Conservation (phyloP, 2,888 invertebrate species). For the Monochamus alternatus region DNA sequence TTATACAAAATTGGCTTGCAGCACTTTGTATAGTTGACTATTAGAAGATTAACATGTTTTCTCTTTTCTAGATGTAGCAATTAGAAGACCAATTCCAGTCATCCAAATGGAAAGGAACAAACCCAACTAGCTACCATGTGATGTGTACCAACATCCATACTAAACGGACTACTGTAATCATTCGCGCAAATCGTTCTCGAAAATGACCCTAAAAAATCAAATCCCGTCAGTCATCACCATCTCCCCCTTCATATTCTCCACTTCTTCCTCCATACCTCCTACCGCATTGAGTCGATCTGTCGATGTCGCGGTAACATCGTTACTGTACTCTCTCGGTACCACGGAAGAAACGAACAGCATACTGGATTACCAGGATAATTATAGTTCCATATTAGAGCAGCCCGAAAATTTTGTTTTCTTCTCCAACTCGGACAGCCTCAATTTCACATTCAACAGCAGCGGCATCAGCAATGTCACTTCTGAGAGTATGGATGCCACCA, state of each 20-base stretch:
- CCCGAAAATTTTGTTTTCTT: constrained; percentile 45
- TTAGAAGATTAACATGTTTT: background rate
- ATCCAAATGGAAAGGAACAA: constrained; percentile 32
- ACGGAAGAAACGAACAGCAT: constrained; percentile 58
- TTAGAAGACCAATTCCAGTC: background rate
- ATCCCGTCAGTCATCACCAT: constrained; percentile 48
- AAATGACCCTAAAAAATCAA: constrained; percentile 59
- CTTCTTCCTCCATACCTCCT: constrained; percentile 35
- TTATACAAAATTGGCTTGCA: no score
- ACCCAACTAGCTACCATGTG: constrained; percentile 27
- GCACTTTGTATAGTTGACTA: no score
- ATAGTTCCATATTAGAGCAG: constrained; percentile 56
- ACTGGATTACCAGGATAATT: constrained; percentile 60
- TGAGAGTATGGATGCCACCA: constrained; percentile 52
- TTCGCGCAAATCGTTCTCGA: constrained; percentile 63
- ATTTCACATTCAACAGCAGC: constrained; percentile 38
- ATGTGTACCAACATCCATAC: constrained; percentile 13
- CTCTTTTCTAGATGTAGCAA: constrained; percentile 33
- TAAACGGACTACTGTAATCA: constrained; percentile 58
- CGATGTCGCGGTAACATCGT: constrained; percentile 43
- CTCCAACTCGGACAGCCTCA: constrained; percentile 46
- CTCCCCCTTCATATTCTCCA: constrained; percentile 34
- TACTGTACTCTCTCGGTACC: constrained; percentile 41
- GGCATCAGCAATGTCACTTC: constrained; percentile 64
- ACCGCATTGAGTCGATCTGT: constrained; percentile 41